phyloP scores from a whole-genome alignment of 2,888 invertebrate species.

The Lithophane semibrunnea region DNA sequence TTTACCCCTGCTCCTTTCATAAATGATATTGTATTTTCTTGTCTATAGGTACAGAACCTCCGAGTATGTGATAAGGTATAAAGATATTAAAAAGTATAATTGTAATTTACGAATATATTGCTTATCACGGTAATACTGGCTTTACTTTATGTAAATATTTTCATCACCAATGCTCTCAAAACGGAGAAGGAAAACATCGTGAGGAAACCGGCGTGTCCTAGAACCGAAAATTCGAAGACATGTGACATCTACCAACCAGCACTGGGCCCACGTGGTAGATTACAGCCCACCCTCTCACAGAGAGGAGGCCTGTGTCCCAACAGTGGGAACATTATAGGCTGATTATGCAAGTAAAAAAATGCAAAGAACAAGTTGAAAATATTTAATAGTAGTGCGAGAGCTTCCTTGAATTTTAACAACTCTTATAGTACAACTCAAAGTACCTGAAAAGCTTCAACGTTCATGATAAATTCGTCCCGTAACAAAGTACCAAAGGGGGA shows the following conservation, averaged over 20 bases:
- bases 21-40: conserved; percentile 57
- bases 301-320: too few relatives aligned
- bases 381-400: background rate
- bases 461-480: background rate
- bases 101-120: background rate
- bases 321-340: too few relatives aligned
- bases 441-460: background rate
- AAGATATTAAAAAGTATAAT: background rate
- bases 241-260: too few relatives aligned
- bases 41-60: conserved; percentile 2
- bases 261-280: too few relatives aligned
- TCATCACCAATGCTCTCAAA: too few relatives aligned
- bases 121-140: background rate
- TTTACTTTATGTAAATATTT: too few relatives aligned
- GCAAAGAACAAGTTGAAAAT: background rate
- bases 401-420: background rate
- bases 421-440: too few relatives aligned
- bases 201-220: too few relatives aligned
- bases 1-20: conserved; percentile 51
- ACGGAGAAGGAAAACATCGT: too few relatives aligned
- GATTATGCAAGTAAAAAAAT: background rate
- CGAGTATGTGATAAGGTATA: background rate
- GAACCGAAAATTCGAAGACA: too few relatives aligned
- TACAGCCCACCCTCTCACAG: too few relatives aligned
- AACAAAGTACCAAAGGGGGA: background rate